Percentiles rank a stretch among this genome's conserved stretches.
Conservation (phyloP, 2,888 invertebrate genomes). For the Mimachlamys varia region DNA sequence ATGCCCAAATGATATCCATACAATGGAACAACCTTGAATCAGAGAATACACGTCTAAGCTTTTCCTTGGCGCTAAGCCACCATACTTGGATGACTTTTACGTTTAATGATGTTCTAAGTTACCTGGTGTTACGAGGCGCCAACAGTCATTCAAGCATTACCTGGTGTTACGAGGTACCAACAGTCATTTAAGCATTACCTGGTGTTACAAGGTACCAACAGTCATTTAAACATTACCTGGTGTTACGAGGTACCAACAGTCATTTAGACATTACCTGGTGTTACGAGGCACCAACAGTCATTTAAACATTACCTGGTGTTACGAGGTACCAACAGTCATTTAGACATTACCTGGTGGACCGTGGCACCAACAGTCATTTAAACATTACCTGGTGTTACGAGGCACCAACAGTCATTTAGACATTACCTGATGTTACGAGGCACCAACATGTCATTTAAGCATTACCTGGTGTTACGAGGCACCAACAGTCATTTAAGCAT, state of each 20-base stretch:
- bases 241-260: not conserved
- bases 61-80: too few species aligned
- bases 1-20: too few species aligned
- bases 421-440: slow-evolving; percentile 38
- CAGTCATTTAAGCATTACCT: not conserved
- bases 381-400: slow-evolving; percentile 38
- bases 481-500: not conserved
- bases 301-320: slow-evolving; percentile 32
- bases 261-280: not conserved
- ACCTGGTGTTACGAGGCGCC: too few species aligned
- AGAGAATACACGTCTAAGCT: too few species aligned
- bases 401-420: not conserved
- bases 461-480: slow-evolving; percentile 37
- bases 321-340: not conserved
- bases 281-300: not conserved
- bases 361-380: not conserved
- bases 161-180: slow-evolving; percentile 13
- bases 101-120: not conserved
- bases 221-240: slow-evolving; percentile 1
- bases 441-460: not conserved
- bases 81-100: not conserved
- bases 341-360: slow-evolving; percentile 23
- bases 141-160: not conserved
- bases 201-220: not conserved
- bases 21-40: too few species aligned